Percentiles rank a stretch among this genome's conserved stretches.
Evolutionary conservation across 2,113 vertebrate species (phyloP).

Genomic region (Hippotragus niger): DNA sequence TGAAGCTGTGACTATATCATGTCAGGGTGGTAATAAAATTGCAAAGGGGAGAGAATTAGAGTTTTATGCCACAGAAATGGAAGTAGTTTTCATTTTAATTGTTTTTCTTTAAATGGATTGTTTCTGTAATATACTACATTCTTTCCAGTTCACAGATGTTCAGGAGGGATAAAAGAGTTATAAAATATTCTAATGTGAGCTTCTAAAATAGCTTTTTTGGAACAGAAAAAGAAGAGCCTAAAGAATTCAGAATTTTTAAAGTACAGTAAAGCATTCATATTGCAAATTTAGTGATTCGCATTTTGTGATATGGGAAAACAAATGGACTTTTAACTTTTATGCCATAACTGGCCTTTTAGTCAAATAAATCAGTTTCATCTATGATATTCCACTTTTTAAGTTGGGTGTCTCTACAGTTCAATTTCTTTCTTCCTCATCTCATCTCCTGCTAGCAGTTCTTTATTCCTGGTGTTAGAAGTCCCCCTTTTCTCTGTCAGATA

Average conservation of each 20-base stretch:
- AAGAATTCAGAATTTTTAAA: conserved; percentile 65
- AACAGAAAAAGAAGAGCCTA: conserved; percentile 53
- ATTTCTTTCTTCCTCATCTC: not conserved
- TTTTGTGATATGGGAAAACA: conserved; percentile 61
- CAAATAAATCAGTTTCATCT: conserved; percentile 47
- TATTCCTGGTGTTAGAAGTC: not conserved
- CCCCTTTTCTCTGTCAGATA: not conserved
- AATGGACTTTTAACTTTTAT: conserved; percentile 60
- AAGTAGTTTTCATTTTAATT: conserved; percentile 67
- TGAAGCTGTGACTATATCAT: conserved; percentile 59
- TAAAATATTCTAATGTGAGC: conserved; percentile 66
- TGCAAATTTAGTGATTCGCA: conserved; percentile 46
- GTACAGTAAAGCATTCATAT: conserved; percentile 58
- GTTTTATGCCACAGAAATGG: conserved; percentile 64
- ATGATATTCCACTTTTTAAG: not conserved
- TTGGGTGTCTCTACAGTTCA: not conserved
- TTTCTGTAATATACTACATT: conserved; percentile 67
- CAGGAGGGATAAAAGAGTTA: conserved; percentile 70
- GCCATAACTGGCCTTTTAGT: not conserved
- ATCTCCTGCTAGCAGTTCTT: not conserved
- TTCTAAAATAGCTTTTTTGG: conserved; percentile 64
- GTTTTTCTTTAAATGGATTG: conserved; percentile 75
- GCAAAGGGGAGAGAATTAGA: conserved; percentile 65
- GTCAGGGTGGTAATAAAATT: conserved; percentile 73
- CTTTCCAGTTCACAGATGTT: conserved; percentile 67